Conservation (phyloP, 1,140 invertebrate species). For the Acromyrmex echinatior region DNA sequence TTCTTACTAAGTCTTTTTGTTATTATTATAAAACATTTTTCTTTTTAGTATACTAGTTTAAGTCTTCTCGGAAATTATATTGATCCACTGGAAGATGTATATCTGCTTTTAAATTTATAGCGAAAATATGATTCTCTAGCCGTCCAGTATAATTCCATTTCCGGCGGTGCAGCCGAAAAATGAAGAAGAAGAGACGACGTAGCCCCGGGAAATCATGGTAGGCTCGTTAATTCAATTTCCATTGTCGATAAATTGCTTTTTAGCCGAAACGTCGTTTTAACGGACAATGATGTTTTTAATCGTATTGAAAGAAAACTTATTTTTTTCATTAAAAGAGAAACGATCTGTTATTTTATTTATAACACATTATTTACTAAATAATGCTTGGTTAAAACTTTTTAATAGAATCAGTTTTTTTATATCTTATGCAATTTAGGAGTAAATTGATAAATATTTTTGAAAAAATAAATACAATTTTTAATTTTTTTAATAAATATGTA, state of each 20-base stretch:
- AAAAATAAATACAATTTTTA: background rate
- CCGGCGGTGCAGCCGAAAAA: constrained; percentile 26
- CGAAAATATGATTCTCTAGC: constrained; percentile 16
- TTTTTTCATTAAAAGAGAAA: background rate
- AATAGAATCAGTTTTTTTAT: background rate
- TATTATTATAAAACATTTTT: too few species aligned
- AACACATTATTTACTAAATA: background rate
- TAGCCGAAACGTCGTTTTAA: constrained; percentile 33
- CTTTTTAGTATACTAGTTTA: background rate
- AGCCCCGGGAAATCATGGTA: constrained; percentile 56
- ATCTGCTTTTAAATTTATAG: constrained; percentile 4
- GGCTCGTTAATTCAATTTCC: constrained; percentile 63
- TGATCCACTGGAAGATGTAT: constrained; percentile 40
- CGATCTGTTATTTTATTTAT: background rate
- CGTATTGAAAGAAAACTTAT: background rate
- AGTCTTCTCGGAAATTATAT: background rate
- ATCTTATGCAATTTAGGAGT: background rate
- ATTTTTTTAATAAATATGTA: background rate
- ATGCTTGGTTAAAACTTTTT: background rate
- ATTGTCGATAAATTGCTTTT: constrained; percentile 62
- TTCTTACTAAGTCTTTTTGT: too few species aligned
- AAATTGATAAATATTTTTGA: background rate
- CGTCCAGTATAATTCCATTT: constrained; percentile 34
- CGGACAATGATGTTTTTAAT: constrained; percentile 8
- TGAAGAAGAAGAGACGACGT: constrained; percentile 12